Evolutionary conservation across 92 coral and sea anemone species (phyloP), one percentile per base, ranked within the genome.

Genomic region (Porites rus): DNA sequence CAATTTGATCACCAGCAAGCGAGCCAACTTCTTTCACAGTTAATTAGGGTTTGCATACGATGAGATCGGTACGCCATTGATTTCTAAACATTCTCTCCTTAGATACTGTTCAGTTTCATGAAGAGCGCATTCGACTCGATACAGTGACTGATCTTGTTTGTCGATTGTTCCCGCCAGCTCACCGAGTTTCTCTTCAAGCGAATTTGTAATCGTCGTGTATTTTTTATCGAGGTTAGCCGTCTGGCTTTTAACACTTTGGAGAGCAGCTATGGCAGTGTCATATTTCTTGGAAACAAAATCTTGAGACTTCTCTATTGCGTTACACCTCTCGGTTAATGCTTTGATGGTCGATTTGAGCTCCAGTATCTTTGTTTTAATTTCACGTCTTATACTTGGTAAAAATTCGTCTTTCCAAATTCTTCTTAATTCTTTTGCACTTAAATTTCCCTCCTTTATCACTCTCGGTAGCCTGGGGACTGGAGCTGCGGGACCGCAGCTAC

Each of bases 341-440:
- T 68, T 53, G 66, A 81, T 70, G 64, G 51, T 70, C 14, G 76
- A 54, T 59, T 75, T 81, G 38, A 82, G 67, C 61, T 63, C 77
- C 13, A 31, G 68, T 51, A 82, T 69, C 68, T 70, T 52, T 38
- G 69, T 56, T 56, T 82, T 70, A 46, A 82, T 52, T 53, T 68
- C 67, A 7, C 24, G 76, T 65, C 38, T 11, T 31, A 82, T 58
- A 65, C 69, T 82, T 82, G 86, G 70, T 21, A 82, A 31, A 24
- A 82, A 69, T 71, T 82, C 77, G n/a, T 82, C 66, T n/a, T 70
- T 81, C 86, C 86, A 81, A 51, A 81, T 38, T 67, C 62, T 68
- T 75, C 62, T 38, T 68, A 68, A 68, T n/a, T 68, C 17, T 24
- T 69, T 24, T 69, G 51, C 51, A 69, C 74, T 69, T 69, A 69